These are phyloP conservation scores for Ophion slaviceki DNA, from an alignment of 2,888 invertebrate genomes.

Conservation along the genomic window DNA sequence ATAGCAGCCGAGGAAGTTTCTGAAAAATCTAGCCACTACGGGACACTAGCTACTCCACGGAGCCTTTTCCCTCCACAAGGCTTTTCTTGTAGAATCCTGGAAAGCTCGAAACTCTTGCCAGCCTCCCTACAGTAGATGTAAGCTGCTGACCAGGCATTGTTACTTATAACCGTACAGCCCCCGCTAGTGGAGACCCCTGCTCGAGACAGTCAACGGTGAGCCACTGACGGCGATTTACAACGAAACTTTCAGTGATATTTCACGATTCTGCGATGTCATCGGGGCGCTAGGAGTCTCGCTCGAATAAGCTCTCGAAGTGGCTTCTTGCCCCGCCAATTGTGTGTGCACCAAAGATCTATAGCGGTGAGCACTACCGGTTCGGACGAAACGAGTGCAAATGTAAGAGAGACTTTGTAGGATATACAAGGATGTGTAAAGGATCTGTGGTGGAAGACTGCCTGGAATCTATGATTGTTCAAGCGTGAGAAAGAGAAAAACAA, in stretches of 20 bases:
- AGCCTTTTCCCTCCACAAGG: slow-evolving; percentile 6
- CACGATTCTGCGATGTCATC: slow-evolving; percentile 65
- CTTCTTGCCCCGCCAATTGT: slow-evolving; percentile 46
- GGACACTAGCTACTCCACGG: slow-evolving; percentile 38
- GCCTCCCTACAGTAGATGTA: slow-evolving; percentile 58
- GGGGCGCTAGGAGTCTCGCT: slow-evolving; percentile 55
- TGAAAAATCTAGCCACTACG: slow-evolving; percentile 52
- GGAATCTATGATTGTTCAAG: slow-evolving; percentile 38
- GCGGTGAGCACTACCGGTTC: slow-evolving; percentile 4
- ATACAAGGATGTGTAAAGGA: background rate
- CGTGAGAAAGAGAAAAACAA: slow-evolving; percentile 40
- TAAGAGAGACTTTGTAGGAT: slow-evolving; percentile 4
- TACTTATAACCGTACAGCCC: slow-evolving; percentile 56
- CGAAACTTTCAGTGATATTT: slow-evolving; percentile 67
- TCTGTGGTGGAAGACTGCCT: slow-evolving; percentile 27
- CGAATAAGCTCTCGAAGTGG: slow-evolving; percentile 61
- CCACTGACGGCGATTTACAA: slow-evolving; percentile 63
- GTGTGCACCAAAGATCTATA: slow-evolving; percentile 2
- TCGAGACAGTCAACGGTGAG: slow-evolving; percentile 59
- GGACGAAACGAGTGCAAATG: slow-evolving; percentile 28
- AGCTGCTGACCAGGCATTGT: slow-evolving; percentile 68
- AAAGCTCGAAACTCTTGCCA: slow-evolving; percentile 39
- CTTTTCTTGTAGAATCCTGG: slow-evolving; percentile 33
- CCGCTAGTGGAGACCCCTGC: slow-evolving; percentile 38
- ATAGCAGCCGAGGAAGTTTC: slow-evolving; percentile 69